Base-by-base conservation (phyloP, 2,797 vertebrate species). In the Lerista edwardsae region DNA sequence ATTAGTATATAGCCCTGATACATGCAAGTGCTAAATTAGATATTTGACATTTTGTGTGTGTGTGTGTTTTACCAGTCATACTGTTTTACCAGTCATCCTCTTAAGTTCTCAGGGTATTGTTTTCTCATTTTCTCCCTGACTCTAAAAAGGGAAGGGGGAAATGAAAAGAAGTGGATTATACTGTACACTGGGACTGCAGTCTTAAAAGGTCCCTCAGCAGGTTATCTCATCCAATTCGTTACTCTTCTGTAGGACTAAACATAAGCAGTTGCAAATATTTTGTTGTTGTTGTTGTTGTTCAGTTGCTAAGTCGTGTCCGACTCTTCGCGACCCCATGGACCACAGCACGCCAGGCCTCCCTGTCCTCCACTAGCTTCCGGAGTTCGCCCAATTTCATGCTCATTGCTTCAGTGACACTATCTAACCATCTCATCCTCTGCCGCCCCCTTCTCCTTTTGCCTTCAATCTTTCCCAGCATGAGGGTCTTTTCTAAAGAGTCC, bases 1-100 rank as follows among this genome's bases (percentile, higher is more conserved):
- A 78, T 75, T 90, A 80, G 85, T 41, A n/a, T 62, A 86, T 83
- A 87, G 64, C 69, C 4, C 31, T 65, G 79, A 31, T 71, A 67
- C 75, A 67, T 85, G 11, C n/a, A 79, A 89, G 86, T 75, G 83
- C 29, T 78, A 55, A 83, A 87, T 27, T 34, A 1, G 34, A 59
- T 88, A 74, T 14, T 0, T 76, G 68, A n/a, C 19, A 9, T 68
- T 29, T 69, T 39, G 36, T 55, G 14, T 31, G 17, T 39, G 36
- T 55, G 14, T 31, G 17, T 0, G 57, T 83, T 80, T 4, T 62
- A 29, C 82, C 0, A 0, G 25, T 75, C 2, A 80, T 59, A 14
- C 23, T 75, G 10, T 83, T 80, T 4, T 62, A 29, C 82, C 0
- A 0, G 25, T 75, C 2, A 80, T 59, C 11, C 25, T 78, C 2